Percentiles rank a stretch among this genome's conserved stretches.
phyloP scores from a whole-genome alignment of 2,888 invertebrate genomes.

The Cremastinae sp. region DNA sequence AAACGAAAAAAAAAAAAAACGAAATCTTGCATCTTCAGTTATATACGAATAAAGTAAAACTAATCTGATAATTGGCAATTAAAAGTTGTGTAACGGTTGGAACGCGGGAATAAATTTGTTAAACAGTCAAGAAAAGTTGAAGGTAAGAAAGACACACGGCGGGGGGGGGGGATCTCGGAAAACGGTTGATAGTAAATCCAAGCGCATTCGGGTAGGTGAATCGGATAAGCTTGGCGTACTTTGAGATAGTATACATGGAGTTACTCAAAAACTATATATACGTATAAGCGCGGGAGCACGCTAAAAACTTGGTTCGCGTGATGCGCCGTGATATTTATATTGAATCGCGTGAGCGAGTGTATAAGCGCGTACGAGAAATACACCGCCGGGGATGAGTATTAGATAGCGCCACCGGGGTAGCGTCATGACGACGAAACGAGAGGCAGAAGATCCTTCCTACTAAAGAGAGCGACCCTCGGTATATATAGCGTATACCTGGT shows the following conservation, averaged over 20 bases:
- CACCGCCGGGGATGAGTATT: constrained; percentile 9
- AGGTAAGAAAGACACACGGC: too few species aligned
- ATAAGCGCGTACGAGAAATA: background rate
- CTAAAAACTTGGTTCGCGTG: constrained; percentile 27
- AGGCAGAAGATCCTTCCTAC: constrained; percentile 60
- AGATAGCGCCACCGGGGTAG: constrained; percentile 2
- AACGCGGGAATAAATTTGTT: background rate
- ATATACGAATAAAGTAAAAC: too few species aligned
- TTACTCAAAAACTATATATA: constrained; percentile 30
- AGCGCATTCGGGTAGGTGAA: too few species aligned
- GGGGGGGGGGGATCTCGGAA: too few species aligned
- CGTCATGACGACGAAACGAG: constrained; percentile 37
- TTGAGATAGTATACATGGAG: constrained; percentile 18
- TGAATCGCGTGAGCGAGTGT: background rate
- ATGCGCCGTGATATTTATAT: constrained; percentile 15
- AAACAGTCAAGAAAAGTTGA: background rate
- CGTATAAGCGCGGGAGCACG: constrained; percentile 3
- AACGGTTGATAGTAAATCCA: too few species aligned
- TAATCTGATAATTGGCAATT: too few species aligned
- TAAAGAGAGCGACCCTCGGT: constrained; percentile 69
- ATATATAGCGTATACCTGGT: constrained; percentile 54
- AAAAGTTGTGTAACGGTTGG: too few species aligned
- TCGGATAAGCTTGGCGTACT: constrained; percentile 10
- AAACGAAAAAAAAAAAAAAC: too few species aligned
- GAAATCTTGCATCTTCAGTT: too few species aligned